Evolutionary conservation across 2,888 invertebrate genomes (phyloP), one percentile per base, ranked within the genome.

Genomic region (Phorcus lineatus): DNA sequence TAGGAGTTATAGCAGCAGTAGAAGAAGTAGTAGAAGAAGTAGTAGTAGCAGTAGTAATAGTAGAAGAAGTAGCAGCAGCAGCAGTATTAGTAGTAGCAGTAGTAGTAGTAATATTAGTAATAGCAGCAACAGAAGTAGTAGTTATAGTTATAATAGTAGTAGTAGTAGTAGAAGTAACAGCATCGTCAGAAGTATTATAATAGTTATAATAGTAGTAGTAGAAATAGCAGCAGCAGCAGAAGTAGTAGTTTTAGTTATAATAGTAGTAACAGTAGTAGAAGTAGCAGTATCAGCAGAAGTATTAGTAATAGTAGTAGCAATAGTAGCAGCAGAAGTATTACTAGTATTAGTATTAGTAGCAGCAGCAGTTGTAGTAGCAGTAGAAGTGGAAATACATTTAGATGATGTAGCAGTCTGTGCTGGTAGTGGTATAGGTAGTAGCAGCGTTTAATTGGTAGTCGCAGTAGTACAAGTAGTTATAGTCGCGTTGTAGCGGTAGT

Each of bases 21-120:
- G 70, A 2, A 67, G 70, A 4, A 67, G 70, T 24, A 67, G 70
- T 17, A 67, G 70, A 6, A 75, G 36, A 7, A 75, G 75, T 17
- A 36, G 36, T n/a, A 52, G 75, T 4, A 75, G 75, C 24, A n/a
- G 36, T 16, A 75, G 75, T n/a, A 36, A 17, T 36, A 75, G 75
- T n/a, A n/a, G n/a, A n/a, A n/a, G n/a, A n/a, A n/a, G n/a, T n/a
- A n/a, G n/a, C n/a, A n/a, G n/a, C n/a, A n/a, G n/a, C n/a, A n/a
- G n/a, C n/a, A n/a, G n/a, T n/a, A n/a, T n/a, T n/a, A n/a, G n/a
- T n/a, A n/a, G n/a, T n/a, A n/a, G n/a, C n/a, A n/a, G n/a, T n/a
- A n/a, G n/a, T n/a, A n/a, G n/a, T 7, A 36, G 36, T 36, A 36
- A 36, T 7, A 36, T 3, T 17, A 75, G 36, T 17, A 75, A 52